Evolutionary conservation across 1,140 invertebrate genomes (phyloP).

Genomic region (Pseudomyrmex pallidus): DNA sequence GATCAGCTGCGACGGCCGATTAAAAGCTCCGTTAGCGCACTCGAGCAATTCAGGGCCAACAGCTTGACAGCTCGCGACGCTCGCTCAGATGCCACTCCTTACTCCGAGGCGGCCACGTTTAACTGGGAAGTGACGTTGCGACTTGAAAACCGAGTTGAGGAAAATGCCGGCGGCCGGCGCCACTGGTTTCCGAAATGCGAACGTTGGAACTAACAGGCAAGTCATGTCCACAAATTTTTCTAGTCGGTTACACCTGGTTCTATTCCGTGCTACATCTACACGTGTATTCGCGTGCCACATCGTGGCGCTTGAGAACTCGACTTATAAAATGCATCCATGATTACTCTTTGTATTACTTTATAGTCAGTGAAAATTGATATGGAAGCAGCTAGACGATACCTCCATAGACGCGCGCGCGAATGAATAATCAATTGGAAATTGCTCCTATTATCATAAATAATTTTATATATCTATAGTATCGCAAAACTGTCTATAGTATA

Average conservation of each 20-base stretch:
- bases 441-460: background rate
- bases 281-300: no score
- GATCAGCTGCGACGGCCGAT: constrained; percentile 50
- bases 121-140: constrained; percentile 82
- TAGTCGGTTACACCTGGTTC: no score
- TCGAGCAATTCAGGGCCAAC: constrained; percentile 22
- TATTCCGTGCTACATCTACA: no score
- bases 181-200: constrained; percentile 37
- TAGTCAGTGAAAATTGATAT: no score
- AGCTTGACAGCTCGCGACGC: constrained; percentile 78
- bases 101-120: constrained; percentile 80
- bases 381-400: no score
- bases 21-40: constrained; percentile 6
- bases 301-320: no score
- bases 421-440: constrained; percentile 4
- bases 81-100: constrained; percentile 77
- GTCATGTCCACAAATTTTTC: no score
- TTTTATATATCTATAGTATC: no score
- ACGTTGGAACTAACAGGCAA: background rate
- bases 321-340: no score
- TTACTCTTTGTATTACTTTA: no score
- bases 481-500: no score
- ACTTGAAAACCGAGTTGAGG: constrained; percentile 45
- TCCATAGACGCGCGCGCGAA: constrained; percentile 2
- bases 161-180: constrained; percentile 28